Evolutionary conservation across 2,797 vertebrate genomes (phyloP).

Genomic region (Zalophus californianus): DNA sequence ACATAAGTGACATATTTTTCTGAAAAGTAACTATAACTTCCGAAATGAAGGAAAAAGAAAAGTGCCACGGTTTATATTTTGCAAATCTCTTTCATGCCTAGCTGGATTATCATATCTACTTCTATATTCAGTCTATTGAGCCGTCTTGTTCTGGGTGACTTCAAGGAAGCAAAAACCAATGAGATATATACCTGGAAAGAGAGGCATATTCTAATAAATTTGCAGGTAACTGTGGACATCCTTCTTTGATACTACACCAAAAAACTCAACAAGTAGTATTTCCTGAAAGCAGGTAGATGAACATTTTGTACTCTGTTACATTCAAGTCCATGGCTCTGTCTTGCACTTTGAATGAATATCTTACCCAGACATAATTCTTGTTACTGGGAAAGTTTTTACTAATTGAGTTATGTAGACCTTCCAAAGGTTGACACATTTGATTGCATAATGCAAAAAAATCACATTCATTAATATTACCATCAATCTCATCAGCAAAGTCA

Average conservation of each 20-base stretch:
- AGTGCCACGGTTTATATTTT: not conserved
- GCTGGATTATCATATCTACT: not conserved
- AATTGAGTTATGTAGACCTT: not conserved
- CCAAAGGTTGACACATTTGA: not conserved
- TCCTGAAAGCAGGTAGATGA: not conserved
- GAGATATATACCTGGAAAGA: not conserved
- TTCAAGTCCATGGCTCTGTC: not conserved
- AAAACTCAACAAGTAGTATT: not conserved
- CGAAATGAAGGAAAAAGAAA: constrained; percentile 2
- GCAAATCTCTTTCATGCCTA: not conserved
- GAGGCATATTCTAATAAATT: not conserved
- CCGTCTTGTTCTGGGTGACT: not conserved
- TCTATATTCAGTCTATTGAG: not conserved
- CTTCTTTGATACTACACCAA: not conserved
- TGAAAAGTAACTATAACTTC: not conserved
- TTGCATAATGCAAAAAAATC: not conserved
- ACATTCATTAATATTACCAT: not conserved
- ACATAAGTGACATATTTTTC: not conserved
- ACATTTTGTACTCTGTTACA: not conserved
- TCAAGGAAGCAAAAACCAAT: not conserved
- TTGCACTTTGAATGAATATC: not conserved
- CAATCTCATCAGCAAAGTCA: not conserved
- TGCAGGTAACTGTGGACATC: not conserved
- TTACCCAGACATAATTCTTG: not conserved
- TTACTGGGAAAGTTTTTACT: not conserved